Conservation (phyloP, 2,113 vertebrate species). For the Dendrocopos noguchii region DNA sequence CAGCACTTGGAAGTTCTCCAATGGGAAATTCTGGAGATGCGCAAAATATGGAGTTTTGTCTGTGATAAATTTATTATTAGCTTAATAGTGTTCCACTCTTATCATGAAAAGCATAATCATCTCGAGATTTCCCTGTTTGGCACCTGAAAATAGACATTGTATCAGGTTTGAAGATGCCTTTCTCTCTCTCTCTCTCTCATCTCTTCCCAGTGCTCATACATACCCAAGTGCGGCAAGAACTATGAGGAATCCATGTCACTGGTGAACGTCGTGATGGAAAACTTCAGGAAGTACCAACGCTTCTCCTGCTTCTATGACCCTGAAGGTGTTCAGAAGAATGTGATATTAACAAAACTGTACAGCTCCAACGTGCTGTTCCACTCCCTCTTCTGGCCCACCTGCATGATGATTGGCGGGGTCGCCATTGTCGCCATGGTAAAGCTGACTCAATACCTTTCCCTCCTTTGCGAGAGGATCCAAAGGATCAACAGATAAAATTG, state of each 20-base stretch:
- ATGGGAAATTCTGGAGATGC: constrained; percentile 28
- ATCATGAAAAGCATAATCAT: constrained; percentile 16
- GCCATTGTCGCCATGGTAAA: constrained; percentile 93
- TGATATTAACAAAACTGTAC: constrained; percentile 90
- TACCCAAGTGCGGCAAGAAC: constrained; percentile 91
- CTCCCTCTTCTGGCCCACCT: constrained; percentile 92
- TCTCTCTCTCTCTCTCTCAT: background rate
- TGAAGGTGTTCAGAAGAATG: constrained; percentile 80
- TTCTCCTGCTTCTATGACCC: constrained; percentile 89
- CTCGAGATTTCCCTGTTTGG: background rate
- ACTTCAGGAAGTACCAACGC: constrained; percentile 85
- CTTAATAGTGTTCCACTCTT: constrained; percentile 30
- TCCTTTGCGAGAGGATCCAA: constrained; percentile 87
- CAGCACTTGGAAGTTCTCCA: constrained; percentile 44
- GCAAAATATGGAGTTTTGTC: constrained; percentile 54
- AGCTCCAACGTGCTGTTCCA: constrained; percentile 86
- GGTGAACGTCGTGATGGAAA: constrained; percentile 87
- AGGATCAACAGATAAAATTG: constrained; percentile 86
- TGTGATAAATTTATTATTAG: constrained; percentile 50
- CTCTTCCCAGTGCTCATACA: constrained; percentile 88
- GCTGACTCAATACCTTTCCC: constrained; percentile 93
- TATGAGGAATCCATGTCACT: constrained; percentile 81
- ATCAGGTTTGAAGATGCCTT: background rate
- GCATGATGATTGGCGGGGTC: constrained; percentile 86
- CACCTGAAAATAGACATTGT: background rate